A percentile compares a stretch with the other conserved stretches of the same genome.
Conservation (phyloP, 1,140 invertebrate species). For the Neodiprion lecontei region DNA sequence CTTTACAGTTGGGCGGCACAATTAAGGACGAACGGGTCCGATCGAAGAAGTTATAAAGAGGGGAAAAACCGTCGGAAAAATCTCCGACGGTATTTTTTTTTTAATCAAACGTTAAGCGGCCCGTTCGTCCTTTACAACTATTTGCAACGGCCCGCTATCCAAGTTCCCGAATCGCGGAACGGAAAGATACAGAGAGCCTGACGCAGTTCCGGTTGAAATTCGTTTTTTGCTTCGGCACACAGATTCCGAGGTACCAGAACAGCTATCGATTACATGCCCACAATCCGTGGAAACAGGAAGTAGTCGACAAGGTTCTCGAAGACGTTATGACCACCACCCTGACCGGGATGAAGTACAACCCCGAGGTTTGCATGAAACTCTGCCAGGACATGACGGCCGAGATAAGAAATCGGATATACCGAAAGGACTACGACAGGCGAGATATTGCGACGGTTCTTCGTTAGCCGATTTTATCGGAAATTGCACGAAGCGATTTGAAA, state of each 20-base stretch:
- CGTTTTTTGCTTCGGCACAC: not conserved
- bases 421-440: slow-evolving; percentile 41
- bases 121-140: not conserved
- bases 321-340: slow-evolving; percentile 33
- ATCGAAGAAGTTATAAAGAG: not conserved
- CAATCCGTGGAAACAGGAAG: slow-evolving; percentile 33
- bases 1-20: not conserved
- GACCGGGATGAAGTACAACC: slow-evolving; percentile 33
- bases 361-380: slow-evolving; percentile 28
- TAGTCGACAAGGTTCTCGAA: slow-evolving; percentile 39
- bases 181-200: slow-evolving; percentile 7
- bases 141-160: not conserved
- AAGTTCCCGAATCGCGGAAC: not conserved
- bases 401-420: slow-evolving; percentile 36
- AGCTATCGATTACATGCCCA: slow-evolving; percentile 40
- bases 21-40: too few species aligned
- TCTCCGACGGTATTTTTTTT: not conserved
- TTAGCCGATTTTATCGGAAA: too few species aligned
- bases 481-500: too few species aligned
- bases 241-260: slow-evolving; percentile 46
- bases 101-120: not conserved
- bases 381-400: slow-evolving; percentile 37
- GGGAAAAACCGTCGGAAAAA: not conserved
- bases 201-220: not conserved
- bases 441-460: not conserved